A percentile compares a stretch with the other conserved stretches of the same genome.
Conservation (phyloP, 2,113 vertebrate genomes). For the Arothron firmamentum region DNA sequence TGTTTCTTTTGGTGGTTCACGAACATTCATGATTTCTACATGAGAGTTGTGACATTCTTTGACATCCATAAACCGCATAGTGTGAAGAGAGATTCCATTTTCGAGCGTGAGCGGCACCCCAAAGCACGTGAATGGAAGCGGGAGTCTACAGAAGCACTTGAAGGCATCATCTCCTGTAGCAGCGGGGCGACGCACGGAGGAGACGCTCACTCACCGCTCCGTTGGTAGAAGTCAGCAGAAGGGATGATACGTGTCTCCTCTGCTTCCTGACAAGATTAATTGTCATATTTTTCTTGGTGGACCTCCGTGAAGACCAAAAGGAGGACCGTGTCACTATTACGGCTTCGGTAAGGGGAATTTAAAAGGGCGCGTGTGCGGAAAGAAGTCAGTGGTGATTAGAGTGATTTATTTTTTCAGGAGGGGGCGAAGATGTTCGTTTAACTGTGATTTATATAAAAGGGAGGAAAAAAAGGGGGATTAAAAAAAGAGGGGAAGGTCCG, state of each 20-base stretch:
- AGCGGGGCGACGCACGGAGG: constrained; percentile 31
- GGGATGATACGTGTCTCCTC: constrained; percentile 33
- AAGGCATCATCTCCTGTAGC: constrained; percentile 59
- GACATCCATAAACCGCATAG: too few species aligned
- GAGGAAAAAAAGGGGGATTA: not conserved
- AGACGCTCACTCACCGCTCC: constrained; percentile 48
- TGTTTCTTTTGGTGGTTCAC: too few species aligned
- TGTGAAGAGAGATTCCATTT: constrained; percentile 1
- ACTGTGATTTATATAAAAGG: constrained; percentile 19
- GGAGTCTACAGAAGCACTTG: constrained; percentile 52
- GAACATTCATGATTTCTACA: too few species aligned
- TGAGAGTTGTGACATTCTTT: too few species aligned
- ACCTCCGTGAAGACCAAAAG: too few species aligned
- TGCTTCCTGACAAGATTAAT: constrained; percentile 41
- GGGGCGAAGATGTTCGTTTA: constrained; percentile 20
- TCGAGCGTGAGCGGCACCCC: constrained; percentile 13
- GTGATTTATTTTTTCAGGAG: constrained; percentile 30
- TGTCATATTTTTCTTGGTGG: constrained; percentile 12
- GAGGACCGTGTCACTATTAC: not conserved
- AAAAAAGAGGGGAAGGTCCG: constrained; percentile 24
- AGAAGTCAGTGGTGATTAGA: constrained; percentile 32
- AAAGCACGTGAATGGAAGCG: constrained; percentile 45
- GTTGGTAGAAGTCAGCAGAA: constrained; percentile 29
- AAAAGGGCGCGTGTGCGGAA: not conserved
- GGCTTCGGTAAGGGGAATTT: constrained; percentile 1